Evolutionary conservation across 1,140 invertebrate species (phyloP).

Genomic region (Halesus radiatus): DNA sequence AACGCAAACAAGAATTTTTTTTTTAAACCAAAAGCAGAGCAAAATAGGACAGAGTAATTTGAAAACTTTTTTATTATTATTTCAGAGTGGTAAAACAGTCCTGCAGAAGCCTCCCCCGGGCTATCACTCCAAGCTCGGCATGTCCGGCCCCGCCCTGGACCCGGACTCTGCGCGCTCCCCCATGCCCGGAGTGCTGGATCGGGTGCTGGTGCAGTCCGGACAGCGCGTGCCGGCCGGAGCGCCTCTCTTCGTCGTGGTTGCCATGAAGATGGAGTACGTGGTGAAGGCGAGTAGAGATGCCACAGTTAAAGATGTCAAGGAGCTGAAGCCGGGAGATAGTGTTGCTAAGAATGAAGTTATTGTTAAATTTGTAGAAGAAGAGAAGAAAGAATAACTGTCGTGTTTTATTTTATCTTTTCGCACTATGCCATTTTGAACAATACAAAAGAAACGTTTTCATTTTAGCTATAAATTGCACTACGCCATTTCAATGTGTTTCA

Average conservation of each 20-base stretch:
- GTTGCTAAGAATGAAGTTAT: constrained; percentile 82
- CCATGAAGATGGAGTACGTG: constrained; percentile 99
- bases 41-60: too few relatives aligned
- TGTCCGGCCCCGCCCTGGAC: constrained; percentile 52
- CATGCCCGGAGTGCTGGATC: constrained; percentile 96
- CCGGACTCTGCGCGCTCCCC: constrained; percentile 82
- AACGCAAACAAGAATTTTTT: too few relatives aligned
- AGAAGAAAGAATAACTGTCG: constrained; percentile 14
- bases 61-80: background rate
- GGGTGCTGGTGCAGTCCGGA: constrained; percentile 86
- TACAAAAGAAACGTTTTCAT: too few relatives aligned
- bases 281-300: constrained; percentile 86
- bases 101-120: constrained; percentile 68
- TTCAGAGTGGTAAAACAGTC: constrained; percentile 70
- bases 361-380: constrained; percentile 68
- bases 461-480: too few relatives aligned
- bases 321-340: constrained; percentile 83
- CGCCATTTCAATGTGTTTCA: too few relatives aligned
- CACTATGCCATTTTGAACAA: background rate
- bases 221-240: constrained; percentile 86
- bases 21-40: too few relatives aligned
- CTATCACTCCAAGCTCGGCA: constrained; percentile 66
- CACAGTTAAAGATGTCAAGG: constrained; percentile 79
- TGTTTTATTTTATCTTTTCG: background rate
- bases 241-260: constrained; percentile 90